Evolutionary conservation across 2,888 invertebrate species (phyloP).

Genomic region (Ochlodes sylvanus): DNA sequence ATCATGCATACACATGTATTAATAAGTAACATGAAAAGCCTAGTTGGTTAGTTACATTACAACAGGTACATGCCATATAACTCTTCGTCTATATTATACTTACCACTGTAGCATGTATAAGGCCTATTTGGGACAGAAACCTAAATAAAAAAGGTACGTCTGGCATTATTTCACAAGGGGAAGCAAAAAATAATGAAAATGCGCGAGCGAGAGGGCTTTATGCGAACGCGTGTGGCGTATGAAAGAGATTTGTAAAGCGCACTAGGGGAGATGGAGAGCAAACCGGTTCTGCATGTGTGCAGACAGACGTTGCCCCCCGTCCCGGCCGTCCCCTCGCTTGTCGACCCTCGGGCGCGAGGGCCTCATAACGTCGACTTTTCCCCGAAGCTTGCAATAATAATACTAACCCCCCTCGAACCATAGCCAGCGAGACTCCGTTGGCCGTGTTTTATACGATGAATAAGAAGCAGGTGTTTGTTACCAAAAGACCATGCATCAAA

Average conservation of each 20-base stretch:
- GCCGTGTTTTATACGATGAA: slow-evolving; percentile 43
- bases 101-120: slow-evolving; percentile 57
- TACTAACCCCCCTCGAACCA: slow-evolving; percentile 54
- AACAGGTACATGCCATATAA: slow-evolving; percentile 54
- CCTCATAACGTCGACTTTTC: slow-evolving; percentile 77
- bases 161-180: slow-evolving; percentile 80
- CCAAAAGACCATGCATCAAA: slow-evolving; percentile 11
- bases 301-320: slow-evolving; percentile 74
- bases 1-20: slow-evolving; percentile 11
- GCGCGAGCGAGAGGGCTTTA: slow-evolving; percentile 73
- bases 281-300: slow-evolving; percentile 84
- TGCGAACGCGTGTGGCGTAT: slow-evolving; percentile 74
- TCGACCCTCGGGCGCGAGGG: slow-evolving; percentile 76
- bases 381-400: slow-evolving; percentile 77
- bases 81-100: slow-evolving; percentile 56
- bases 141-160: slow-evolving; percentile 76
- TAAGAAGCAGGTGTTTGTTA: slow-evolving; percentile 33
- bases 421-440: slow-evolving; percentile 44
- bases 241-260: slow-evolving; percentile 69
- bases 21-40: slow-evolving; percentile 35
- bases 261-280: slow-evolving; percentile 78
- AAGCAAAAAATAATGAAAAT: slow-evolving; percentile 81
- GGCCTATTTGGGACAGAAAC: slow-evolving; percentile 66
- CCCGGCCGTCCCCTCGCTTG: slow-evolving; percentile 77
- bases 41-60: slow-evolving; percentile 51